Conservation (phyloP, 2,113 vertebrate species). For the Oophaga pumilio region DNA sequence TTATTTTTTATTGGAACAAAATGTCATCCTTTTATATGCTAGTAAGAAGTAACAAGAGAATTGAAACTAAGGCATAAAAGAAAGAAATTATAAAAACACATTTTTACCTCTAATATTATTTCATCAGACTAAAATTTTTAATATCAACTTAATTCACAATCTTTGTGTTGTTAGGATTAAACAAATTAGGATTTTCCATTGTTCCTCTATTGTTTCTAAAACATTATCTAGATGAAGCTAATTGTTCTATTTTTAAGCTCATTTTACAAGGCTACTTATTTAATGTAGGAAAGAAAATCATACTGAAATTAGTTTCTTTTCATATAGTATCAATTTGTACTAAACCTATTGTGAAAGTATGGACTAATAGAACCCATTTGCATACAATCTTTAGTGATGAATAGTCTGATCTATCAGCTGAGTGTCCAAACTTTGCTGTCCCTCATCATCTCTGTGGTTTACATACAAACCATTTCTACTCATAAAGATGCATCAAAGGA, state of each 20-base stretch:
- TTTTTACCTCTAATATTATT: conserved; percentile 5
- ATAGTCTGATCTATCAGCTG: too few relatives aligned
- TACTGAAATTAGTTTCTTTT: not conserved
- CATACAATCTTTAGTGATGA: not conserved
- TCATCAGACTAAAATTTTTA: not conserved
- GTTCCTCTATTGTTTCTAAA: not conserved
- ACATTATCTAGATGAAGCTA: not conserved
- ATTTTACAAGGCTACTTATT: not conserved
- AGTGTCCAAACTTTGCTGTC: too few relatives aligned
- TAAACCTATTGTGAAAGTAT: not conserved
- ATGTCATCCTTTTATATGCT: conserved; percentile 43
- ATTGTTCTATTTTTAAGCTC: not conserved
- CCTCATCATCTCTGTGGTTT: too few relatives aligned
- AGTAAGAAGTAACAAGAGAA: conserved; percentile 25
- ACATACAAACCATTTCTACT: too few relatives aligned
- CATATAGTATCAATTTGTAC: not conserved
- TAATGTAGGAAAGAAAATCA: not conserved
- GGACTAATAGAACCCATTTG: not conserved
- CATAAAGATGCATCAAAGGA: too few relatives aligned
- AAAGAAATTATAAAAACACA: conserved; percentile 28
- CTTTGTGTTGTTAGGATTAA: not conserved
- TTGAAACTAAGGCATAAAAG: conserved; percentile 19
- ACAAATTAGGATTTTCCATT: not conserved
- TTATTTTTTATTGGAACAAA: conserved; percentile 54
- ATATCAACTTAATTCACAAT: not conserved